Conservation (phyloP, 2,797 vertebrate genomes). For the Intellagama lesueurii region DNA sequence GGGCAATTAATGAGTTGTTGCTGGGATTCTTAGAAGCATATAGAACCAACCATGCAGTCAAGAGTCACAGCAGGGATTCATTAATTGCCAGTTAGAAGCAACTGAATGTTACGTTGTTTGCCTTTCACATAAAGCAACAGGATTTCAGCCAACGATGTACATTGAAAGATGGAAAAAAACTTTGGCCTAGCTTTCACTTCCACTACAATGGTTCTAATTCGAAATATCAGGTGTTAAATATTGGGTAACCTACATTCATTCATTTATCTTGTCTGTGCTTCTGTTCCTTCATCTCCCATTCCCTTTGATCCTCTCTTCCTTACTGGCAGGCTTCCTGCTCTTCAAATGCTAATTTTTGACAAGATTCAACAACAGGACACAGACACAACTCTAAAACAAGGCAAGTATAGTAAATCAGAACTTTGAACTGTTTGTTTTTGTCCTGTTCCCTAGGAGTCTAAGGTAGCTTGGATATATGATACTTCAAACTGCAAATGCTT, state of each 20-base stretch:
- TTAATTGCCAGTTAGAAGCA: background rate
- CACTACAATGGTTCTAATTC: background rate
- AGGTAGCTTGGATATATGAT: background rate
- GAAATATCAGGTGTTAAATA: background rate
- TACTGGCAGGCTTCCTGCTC: background rate
- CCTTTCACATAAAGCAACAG: no score
- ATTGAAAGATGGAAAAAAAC: background rate
- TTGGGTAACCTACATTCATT: background rate
- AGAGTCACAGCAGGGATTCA: no score
- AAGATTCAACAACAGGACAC: background rate
- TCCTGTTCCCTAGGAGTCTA: no score
- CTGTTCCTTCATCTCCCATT: background rate
- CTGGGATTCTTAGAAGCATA: no score
- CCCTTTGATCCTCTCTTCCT: background rate
- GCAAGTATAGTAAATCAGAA: background rate
- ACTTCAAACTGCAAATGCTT: background rate
- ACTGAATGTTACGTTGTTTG: no score
- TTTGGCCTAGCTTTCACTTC: background rate
- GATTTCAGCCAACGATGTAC: no score
- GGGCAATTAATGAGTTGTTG: no score
- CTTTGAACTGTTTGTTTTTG: background rate
- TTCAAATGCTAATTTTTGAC: background rate
- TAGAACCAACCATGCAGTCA: background rate
- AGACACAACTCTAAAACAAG: background rate
- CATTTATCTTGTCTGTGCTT: background rate